These are phyloP conservation scores for Tinamus guttatus DNA, from an alignment of 2,113 vertebrate genomes.

Conservation along the genomic window DNA sequence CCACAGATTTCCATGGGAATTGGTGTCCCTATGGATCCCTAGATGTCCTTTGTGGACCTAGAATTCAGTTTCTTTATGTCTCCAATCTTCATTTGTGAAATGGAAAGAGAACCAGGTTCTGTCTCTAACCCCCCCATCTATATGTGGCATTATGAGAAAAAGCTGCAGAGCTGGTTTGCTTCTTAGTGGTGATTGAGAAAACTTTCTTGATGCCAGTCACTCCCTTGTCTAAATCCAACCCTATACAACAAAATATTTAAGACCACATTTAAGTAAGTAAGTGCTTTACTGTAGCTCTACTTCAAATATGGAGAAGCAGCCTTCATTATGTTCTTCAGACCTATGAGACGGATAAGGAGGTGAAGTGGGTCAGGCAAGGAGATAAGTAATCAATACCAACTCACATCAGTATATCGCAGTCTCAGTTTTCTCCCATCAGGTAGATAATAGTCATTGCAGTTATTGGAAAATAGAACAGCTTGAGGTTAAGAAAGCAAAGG, in stretches of 20 bases:
- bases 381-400: background rate
- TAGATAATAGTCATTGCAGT: background rate
- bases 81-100: background rate
- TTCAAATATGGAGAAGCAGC: background rate
- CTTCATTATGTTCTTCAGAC: background rate
- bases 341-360: background rate
- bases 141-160: background rate
- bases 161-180: background rate
- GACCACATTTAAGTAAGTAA: background rate
- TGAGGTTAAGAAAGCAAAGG: background rate
- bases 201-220: background rate
- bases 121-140: background rate
- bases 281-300: background rate
- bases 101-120: background rate
- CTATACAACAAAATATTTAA: background rate
- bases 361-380: background rate
- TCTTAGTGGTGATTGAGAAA: background rate
- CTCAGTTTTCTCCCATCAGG: background rate
- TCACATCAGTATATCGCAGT: background rate
- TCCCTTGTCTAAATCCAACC: background rate
- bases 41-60: background rate
- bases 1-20: background rate
- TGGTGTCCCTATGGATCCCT: background rate
- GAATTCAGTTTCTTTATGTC: background rate
- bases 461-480: background rate